Evolutionary conservation across 2,113 vertebrate species (phyloP).

Genomic region (Platysteira castanea): DNA sequence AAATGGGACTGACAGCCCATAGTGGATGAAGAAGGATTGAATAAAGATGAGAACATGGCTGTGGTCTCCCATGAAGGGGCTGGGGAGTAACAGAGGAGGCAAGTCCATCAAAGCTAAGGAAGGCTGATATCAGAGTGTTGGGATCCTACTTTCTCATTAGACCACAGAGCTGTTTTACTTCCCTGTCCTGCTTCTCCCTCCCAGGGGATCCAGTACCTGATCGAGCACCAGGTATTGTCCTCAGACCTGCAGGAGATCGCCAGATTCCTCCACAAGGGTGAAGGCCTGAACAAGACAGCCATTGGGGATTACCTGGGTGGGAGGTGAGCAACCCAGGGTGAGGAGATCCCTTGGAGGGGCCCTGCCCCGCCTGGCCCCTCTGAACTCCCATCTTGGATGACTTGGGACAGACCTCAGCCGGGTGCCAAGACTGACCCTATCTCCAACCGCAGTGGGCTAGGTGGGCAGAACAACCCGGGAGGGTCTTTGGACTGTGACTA

Average conservation of each 20-base stretch:
- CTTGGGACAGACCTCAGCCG: neutral
- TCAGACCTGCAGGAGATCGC: constrained; percentile 75
- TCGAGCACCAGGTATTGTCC: constrained; percentile 79
- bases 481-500: neutral
- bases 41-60: neutral
- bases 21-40: neutral
- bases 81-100: neutral
- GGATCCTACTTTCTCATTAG: neutral
- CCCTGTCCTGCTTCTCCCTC: neutral
- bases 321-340: constrained; percentile 73
- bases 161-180: neutral
- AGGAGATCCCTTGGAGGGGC: neutral
- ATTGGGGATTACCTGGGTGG: constrained; percentile 92
- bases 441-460: neutral
- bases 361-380: neutral
- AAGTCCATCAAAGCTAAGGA: neutral
- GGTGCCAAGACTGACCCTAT: neutral
- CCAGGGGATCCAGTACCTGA: constrained; percentile 88
- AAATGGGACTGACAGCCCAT: neutral
- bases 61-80: neutral
- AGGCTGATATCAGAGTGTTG: neutral
- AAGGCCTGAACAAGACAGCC: constrained; percentile 93
- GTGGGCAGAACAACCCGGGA: neutral
- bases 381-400: neutral
- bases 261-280: constrained; percentile 90